Evolutionary conservation across 2,113 vertebrate species (phyloP).

Genomic region (Pseudopipra pipra): DNA sequence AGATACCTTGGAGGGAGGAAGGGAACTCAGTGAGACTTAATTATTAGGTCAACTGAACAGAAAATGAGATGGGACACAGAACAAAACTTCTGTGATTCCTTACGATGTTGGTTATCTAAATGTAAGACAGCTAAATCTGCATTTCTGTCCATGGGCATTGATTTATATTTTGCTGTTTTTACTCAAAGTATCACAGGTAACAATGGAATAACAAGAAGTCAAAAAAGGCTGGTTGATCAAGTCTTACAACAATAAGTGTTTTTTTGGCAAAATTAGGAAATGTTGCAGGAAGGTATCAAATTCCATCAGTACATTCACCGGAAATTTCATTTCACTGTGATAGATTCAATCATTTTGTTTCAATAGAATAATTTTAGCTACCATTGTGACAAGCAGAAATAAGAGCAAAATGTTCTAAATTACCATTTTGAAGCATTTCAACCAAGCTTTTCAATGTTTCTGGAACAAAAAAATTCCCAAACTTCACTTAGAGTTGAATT

Average conservation of each 20-base stretch:
- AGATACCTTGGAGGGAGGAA: not conserved
- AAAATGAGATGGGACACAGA: not conserved
- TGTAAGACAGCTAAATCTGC: not conserved
- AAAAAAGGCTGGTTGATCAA: not conserved
- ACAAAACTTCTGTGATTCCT: fast-evolving
- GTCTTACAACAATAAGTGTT: not conserved
- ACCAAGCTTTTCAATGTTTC: not conserved
- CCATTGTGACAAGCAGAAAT: slow-evolving; percentile 18
- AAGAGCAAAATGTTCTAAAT: slow-evolving; percentile 22
- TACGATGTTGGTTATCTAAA: not conserved
- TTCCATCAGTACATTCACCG: not conserved
- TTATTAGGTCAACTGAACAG: not conserved
- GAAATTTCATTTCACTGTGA: slow-evolving; percentile 11
- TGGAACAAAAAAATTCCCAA: not conserved
- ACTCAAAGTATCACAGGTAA: not conserved
- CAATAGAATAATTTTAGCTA: slow-evolving; percentile 30
- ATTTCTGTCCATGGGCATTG: not conserved
- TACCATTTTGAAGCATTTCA: not conserved
- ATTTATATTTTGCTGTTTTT: not conserved
- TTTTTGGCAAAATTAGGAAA: not conserved
- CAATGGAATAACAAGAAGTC: not conserved
- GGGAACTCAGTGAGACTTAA: not conserved
- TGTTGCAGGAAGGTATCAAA: not conserved
- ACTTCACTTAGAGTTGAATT: not conserved
- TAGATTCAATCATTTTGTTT: not conserved